Base-by-base conservation (phyloP, 2,113 vertebrate genomes). In the Rhinolophus sinicus region DNA sequence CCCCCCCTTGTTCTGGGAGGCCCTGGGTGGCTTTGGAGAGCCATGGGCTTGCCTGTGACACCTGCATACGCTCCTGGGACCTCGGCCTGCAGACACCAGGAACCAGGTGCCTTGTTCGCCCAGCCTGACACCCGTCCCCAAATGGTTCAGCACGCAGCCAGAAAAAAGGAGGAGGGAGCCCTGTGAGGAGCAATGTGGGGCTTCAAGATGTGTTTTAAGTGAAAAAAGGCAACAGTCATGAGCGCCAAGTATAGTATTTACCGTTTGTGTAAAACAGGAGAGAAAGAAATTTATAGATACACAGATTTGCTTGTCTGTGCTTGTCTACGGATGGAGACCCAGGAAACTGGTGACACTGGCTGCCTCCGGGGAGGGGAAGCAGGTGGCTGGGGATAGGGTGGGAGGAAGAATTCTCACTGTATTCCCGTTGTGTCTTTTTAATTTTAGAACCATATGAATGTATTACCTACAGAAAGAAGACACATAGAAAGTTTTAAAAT, bases 391-490 rank as follows among this genome's bases (percentile, higher is more conserved):
- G 96, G 78, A 47, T 3, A 65, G 88, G 89, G 96, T 78, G 87
- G 95, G 97, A 87, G 89, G 96, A 28, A 58, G 94, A 44, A 91
- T 82, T 67, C 76, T 81, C 95, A 58, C 88, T 95, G 84, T 38
- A 94, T 96, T 83, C 81, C 60, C 33, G 10, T 70, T 83, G 87
- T 81, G 81, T 90, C 94, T 95, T 92, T 97, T 93, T 83, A 94
- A 97, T 96, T 97, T 96, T 96, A 94, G 97, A 96, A 72, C 26
- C 84, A 4, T 73, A 60, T 76, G 94, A 94, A 95, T 93, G 90
- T 92, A 82, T 94, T 84, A 96, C 93, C 95, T 96, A 93, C 72
- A 86, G 95, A 33, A 72, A 93, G 78, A 89, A 91, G 84, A 40
- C 52, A 77, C 67, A 54, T 19, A 78, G 30, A 80, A 95, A 73